Evolutionary conservation across 2,888 invertebrate species (phyloP).

Genomic region (Venusia cambrica): DNA sequence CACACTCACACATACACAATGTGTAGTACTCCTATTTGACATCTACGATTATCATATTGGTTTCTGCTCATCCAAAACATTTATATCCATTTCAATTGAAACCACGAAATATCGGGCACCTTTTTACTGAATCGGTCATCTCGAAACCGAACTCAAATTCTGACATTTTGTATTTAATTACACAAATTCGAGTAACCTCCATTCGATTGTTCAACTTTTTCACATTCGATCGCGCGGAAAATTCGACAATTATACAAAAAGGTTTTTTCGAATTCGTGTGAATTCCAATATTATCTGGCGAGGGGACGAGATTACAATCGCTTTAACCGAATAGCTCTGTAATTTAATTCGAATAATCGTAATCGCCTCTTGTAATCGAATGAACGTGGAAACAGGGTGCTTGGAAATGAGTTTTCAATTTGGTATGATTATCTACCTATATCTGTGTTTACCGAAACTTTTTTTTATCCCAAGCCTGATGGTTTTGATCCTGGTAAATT

Average conservation of each 20-base stretch:
- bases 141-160: conserved; percentile 29
- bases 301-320: conserved; percentile 28
- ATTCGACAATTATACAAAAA: conserved; percentile 49
- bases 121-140: conserved; percentile 26
- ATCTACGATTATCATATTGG: too few species aligned
- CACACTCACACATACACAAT: too few species aligned
- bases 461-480: neutral
- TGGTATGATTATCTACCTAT: conserved; percentile 11
- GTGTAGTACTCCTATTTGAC: too few species aligned
- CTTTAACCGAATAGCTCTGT: conserved; percentile 26
- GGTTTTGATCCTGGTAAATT: too few species aligned
- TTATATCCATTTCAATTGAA: conserved; percentile 12
- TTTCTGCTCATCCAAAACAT: conserved; percentile 1
- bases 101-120: conserved; percentile 22
- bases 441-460: conserved; percentile 10
- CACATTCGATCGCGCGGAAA: conserved; percentile 42
- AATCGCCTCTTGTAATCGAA: conserved; percentile 26
- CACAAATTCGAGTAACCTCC: conserved; percentile 43
- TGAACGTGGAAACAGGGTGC: conserved; percentile 16
- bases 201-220: conserved; percentile 41
- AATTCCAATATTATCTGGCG: conserved; percentile 35
- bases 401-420: conserved; percentile 18
- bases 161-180: conserved; percentile 49
- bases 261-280: conserved; percentile 44
- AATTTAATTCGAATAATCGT: conserved; percentile 30